Evolutionary conservation across 2,888 invertebrate genomes (phyloP), one percentile per base, ranked within the genome.

Genomic region (Habrosyne pyritoides): DNA sequence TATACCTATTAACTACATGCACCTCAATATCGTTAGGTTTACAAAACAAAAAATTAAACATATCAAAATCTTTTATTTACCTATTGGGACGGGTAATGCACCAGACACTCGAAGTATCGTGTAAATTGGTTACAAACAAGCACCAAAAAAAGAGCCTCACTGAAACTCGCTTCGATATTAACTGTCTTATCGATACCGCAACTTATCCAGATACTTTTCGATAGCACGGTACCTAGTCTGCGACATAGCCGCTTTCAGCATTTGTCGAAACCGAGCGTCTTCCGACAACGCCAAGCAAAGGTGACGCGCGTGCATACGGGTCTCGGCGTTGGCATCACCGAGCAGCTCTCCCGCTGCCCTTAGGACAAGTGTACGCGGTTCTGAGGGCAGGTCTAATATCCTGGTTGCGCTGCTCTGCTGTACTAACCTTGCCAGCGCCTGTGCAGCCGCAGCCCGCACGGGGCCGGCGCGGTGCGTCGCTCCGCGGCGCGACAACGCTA

Each of bases 301-400:
- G 54, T 94, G 94, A 75, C 97, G 96, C 1, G 97, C 97, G 80
- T 96, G 95, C 73, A 94, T 94, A 61, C 98, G 95, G 0, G 98
- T 96, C 65, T 98, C 98, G 24, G 97, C 94, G 79, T 96, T 96
- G 21, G 97, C 97, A 82, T 99, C 99, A 24, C 95, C 95, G 7
- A 98, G 88, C 61, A 98, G 94, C 78, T 96, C 96, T 0, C 98
- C 97, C 0, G 96, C 96, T 0, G 96, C 95, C 28, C 95, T 93
- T 54, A 99, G 91, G 56, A 99, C 93, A 71, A 96, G 95, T 73
- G 97, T 96, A 50, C 97, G 94, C 36, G 95, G 94, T 59, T 99
- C 98, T 52, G 95, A 93, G 0, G 95, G 94, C 77, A 97, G 93
- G 52, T 94, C 94, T 72, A 97, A 95, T 28, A 95, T 92, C 59